phyloP scores from a whole-genome alignment of 2,888 invertebrate species.

The Leptopilina drosophilae region DNA sequence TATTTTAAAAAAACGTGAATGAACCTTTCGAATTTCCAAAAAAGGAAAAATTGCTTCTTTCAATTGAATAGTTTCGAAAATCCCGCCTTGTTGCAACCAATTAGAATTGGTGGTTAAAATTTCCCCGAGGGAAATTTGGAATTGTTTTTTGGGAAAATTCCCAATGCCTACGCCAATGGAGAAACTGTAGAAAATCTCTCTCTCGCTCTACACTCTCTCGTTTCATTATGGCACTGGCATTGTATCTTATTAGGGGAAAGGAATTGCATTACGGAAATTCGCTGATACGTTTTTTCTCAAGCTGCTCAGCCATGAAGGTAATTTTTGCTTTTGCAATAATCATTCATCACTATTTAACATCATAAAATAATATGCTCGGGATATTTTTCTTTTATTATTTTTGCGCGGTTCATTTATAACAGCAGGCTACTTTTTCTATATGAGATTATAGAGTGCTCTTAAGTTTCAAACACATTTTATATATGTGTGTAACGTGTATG shows the following conservation, averaged over 20 bases:
- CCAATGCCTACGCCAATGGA: not conserved
- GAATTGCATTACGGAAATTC: constrained; percentile 66
- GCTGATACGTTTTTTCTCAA: constrained; percentile 69
- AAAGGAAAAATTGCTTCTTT: not conserved
- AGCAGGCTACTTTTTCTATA: no score
- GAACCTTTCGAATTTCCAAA: not conserved
- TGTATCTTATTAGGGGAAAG: constrained; percentile 70
- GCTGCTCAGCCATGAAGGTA: constrained; percentile 72
- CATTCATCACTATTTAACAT: not conserved
- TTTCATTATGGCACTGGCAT: constrained; percentile 68
- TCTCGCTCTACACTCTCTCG: constrained; percentile 53
- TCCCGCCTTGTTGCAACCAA: not conserved
- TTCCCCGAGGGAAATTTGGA: not conserved
- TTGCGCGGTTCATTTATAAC: not conserved
- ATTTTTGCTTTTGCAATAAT: constrained; percentile 48
- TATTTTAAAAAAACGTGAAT: no score
- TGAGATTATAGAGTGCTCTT: not conserved
- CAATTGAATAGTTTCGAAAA: not conserved
- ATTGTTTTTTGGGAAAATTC: not conserved
- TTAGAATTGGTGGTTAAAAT: not conserved
- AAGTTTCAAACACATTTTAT: not conserved
- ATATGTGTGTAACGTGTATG: constrained; percentile 4
- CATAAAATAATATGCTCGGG: not conserved
- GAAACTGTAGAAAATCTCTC: constrained; percentile 18
- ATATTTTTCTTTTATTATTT: not conserved